Evolutionary conservation across 2,888 invertebrate genomes (phyloP), one percentile per base, ranked within the genome.

Genomic region (Lithophane ornitopus): DNA sequence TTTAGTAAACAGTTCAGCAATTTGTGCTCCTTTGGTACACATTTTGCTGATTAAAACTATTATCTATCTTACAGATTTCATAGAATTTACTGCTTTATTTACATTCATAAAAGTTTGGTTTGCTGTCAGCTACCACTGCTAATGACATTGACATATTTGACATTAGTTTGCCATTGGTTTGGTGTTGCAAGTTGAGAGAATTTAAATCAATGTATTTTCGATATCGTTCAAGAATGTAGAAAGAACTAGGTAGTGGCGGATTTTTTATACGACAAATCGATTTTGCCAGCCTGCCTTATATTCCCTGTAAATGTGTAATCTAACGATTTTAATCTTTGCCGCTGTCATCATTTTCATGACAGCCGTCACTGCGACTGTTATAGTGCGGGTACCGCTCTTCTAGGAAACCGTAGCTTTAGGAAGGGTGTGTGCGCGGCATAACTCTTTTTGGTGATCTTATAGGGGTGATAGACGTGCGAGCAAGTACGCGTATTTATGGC

Each of bases 1-100:
- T 92, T 95, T 95, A 11, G 92, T 93, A 82, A 96, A 96, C 22
- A 96, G 83, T 80, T 96, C 95, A 14, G 95, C 95, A 54, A 96
- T 90, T 85, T 90, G 90, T 28, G 91, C 90, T 39, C 94, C 94
- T 89, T 96, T 96, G 44, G 84, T 90, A 84, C 90, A 81, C 95
- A 95, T 95, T 85, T 87, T 87, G 73, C 39, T 59, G 22, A 41
- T 39, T 39, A 39, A 34, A n/a, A n/a, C 7, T 34, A 34, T 0
- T 34, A 58, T 44, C 59, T 61, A 70, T 56, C 39, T 49, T 12
- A 41, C 11, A 68, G 49, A 59, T 56, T 70, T 68, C 52, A 70
- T 67, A 12, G 3, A 61, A 28, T 22, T 58, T 26, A 12, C 8
- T 58, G 46, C 52, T 70, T 56, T 82, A 84, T 84, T 84, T 84